Evolutionary conservation across 2,888 invertebrate genomes (phyloP), one percentile per base, ranked within the genome.

Genomic region (Habrosyne pyritoides): DNA sequence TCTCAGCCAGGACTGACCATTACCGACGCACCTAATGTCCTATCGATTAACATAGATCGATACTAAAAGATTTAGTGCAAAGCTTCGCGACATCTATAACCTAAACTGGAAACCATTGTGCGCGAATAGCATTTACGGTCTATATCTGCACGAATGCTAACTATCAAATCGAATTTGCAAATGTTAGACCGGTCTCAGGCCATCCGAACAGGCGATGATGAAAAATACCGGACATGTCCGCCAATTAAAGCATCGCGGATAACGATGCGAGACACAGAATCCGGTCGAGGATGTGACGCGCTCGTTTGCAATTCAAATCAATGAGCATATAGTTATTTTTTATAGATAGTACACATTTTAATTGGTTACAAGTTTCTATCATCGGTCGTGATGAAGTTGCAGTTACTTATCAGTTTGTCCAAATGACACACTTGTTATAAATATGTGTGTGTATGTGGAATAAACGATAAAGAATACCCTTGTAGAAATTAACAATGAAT

Each of bases 31-130:
- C 81, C 69, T 90, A 88, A 89, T 87, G 86, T 85, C 84, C 87
- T 82, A 84, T 81, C 87, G 84, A 89, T 89, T 89, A 87, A 85
- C 87, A 87, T 87, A 89, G 88, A 89, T 89, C 82, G 80, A 78
- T 75, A 77, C 81, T 76, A 71, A 75, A 75, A 84, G 87, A 90
- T 89, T 89, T 82, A 84, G 78, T 77, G 74, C 75, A 60, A 14
- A 75, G 61, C 75, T 66, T 75, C 18, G 71, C 77, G 65, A 70
- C 71, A 76, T 77, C 79, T 77, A 80, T 75, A 72, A 56, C 33
- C 49, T 52, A 53, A 53, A 61, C 73, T 61, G 60, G 66, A 58
- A 62, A 66, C 76, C 77, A 83, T 86, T 87, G 84, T 86, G 73
- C 69, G 73, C 60, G 60, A 69, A 63, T 75, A 64, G 69, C 73